phyloP scores from a whole-genome alignment of 2,113 vertebrate species.

The Coptodon bakossiorum region DNA sequence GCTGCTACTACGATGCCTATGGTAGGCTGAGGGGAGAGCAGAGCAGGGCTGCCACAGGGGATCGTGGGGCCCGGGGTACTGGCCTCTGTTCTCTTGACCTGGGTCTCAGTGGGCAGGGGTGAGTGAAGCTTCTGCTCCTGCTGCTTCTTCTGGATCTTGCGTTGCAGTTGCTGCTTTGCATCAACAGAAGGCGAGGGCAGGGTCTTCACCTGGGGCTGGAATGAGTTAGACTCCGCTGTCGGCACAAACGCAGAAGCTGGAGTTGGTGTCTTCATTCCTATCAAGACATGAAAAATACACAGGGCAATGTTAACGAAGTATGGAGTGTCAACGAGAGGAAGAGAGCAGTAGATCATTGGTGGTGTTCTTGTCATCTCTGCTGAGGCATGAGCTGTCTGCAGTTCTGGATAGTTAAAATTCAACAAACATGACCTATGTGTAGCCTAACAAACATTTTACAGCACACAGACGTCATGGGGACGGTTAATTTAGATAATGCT shows the following conservation, averaged over 20 bases:
- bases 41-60: constrained; percentile 88
- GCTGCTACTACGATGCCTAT: constrained; percentile 96
- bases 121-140: constrained; percentile 97
- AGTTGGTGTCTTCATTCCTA: constrained; percentile 88
- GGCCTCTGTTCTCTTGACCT: constrained; percentile 82
- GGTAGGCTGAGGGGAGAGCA: constrained; percentile 94
- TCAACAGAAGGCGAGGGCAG: constrained; percentile 89
- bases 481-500: background rate
- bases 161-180: constrained; percentile 97
- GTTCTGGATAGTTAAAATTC: background rate
- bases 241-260: constrained; percentile 94
- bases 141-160: constrained; percentile 99
- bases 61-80: constrained; percentile 76
- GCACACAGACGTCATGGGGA: background rate
- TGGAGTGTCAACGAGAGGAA: background rate
- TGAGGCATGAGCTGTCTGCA: background rate
- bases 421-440: background rate
- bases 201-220: constrained; percentile 97
- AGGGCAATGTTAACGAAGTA: background rate
- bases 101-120: constrained; percentile 84
- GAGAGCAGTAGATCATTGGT: background rate
- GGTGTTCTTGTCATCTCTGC: background rate
- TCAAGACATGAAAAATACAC: background rate
- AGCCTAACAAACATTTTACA: background rate
- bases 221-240: constrained; percentile 90